Evolutionary conservation across 2,113 vertebrate genomes (phyloP).

Genomic region (Sylvilagus bachmani): DNA sequence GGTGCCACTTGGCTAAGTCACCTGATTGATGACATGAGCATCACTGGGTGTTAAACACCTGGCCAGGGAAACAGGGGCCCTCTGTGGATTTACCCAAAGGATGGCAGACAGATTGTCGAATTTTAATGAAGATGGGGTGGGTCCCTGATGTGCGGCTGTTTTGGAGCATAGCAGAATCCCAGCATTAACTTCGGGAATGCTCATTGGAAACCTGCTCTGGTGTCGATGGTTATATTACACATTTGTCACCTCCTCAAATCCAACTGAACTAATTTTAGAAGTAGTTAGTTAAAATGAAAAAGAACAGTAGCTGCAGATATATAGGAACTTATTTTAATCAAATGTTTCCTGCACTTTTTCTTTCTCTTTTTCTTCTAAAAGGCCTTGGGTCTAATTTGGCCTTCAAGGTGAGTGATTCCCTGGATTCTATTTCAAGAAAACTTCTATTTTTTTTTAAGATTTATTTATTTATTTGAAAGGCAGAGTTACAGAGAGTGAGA

Average conservation of each 20-base stretch:
- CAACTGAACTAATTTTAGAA: slow-evolving; percentile 35
- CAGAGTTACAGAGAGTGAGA: too few species aligned
- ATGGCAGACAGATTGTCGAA: slow-evolving; percentile 81
- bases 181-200: slow-evolving; percentile 13
- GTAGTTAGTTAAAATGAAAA: slow-evolving; percentile 38
- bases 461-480: too few species aligned
- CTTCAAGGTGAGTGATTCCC: neutral
- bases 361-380: slow-evolving; percentile 33
- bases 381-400: neutral
- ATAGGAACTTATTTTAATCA: neutral
- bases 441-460: neutral
- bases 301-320: neutral
- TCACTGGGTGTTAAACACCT: slow-evolving; percentile 86
- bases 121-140: slow-evolving; percentile 78
- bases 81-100: slow-evolving; percentile 80
- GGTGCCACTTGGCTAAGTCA: slow-evolving; percentile 61
- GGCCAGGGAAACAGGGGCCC: slow-evolving; percentile 75
- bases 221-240: neutral
- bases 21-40: slow-evolving; percentile 82
- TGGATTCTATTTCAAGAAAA: neutral
- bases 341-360: neutral
- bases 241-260: slow-evolving; percentile 40
- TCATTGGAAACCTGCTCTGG: neutral
- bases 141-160: slow-evolving; percentile 39
- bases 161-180: slow-evolving; percentile 43